These are phyloP conservation scores for Poeciliopsis occidentalis DNA, from an alignment of 2,113 vertebrate species.

Conservation along the genomic window DNA sequence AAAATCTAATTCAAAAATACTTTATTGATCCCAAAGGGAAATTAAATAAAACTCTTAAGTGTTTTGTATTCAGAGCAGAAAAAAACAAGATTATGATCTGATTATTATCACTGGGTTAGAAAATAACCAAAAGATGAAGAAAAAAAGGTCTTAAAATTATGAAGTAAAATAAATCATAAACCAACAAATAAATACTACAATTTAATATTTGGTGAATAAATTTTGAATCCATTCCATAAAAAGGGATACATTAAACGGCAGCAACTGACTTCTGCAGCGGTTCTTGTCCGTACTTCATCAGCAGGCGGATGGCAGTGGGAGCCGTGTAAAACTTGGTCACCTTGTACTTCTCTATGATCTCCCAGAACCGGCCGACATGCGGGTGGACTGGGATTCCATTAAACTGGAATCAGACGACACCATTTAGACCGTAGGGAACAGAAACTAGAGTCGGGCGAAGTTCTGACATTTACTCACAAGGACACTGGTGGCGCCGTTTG, in stretches of 20 bases:
- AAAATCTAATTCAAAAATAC: too few relatives aligned
- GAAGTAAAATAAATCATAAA: not conserved
- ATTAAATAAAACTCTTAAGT: too few relatives aligned
- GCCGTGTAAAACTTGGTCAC: conserved; percentile 84
- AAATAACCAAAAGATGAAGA: not conserved
- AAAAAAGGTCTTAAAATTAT: not conserved
- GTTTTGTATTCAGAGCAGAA: too few relatives aligned
- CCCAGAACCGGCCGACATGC: conserved; percentile 80
- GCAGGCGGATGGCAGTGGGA: conserved; percentile 81
- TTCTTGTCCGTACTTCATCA: conserved; percentile 82
- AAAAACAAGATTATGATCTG: too few relatives aligned
- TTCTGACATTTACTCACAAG: conserved; percentile 66
- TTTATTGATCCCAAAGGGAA: too few relatives aligned
- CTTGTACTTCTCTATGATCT: conserved; percentile 82
- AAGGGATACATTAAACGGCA: not conserved
- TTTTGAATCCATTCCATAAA: not conserved
- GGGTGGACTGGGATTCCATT: conserved; percentile 81
- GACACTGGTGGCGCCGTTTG: conserved; percentile 80
- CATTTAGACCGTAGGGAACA: too few relatives aligned
- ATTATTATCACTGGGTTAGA: not conserved
- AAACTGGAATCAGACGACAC: conserved; percentile 64
- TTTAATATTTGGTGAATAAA: not conserved
- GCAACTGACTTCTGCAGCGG: conserved; percentile 74
- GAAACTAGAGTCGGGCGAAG: not conserved
- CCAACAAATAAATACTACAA: not conserved